phyloP scores from a whole-genome alignment of 2,113 vertebrate species.

The Platycercus adscitus region DNA sequence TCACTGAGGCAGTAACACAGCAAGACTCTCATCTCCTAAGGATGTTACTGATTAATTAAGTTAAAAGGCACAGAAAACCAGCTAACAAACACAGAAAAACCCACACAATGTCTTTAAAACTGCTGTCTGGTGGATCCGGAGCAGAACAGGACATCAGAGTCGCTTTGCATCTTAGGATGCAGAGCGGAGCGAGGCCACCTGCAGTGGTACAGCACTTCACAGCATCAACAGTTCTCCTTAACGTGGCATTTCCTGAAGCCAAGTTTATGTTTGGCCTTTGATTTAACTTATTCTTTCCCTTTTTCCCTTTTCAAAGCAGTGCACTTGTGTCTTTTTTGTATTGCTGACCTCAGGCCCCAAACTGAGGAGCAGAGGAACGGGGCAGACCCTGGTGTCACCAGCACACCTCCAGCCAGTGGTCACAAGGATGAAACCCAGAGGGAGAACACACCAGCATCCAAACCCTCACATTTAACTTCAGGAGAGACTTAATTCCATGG shows the following conservation, averaged over 20 bases:
- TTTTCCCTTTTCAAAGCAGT: neutral
- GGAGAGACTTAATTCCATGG: neutral
- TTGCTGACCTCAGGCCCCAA: neutral
- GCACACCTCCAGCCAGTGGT: neutral
- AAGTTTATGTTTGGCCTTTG: neutral
- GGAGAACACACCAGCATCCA: neutral
- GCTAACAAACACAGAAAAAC: neutral
- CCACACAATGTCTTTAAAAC: neutral
- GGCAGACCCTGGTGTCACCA: neutral
- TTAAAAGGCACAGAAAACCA: neutral
- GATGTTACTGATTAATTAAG: neutral
- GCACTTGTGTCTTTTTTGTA: neutral
- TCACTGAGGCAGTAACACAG: neutral
- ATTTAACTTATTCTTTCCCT: neutral
- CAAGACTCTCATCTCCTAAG: neutral
- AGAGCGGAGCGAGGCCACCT: neutral
- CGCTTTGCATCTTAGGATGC: neutral
- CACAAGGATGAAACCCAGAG: neutral
- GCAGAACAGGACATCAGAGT: neutral
- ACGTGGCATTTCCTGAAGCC: neutral
- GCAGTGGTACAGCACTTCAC: neutral
- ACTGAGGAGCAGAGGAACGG: accelerated
- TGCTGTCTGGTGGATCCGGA: neutral
- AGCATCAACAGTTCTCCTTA: neutral
- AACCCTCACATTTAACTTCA: neutral